These are phyloP conservation scores for Paramuricea clavata DNA, from an alignment of 92 coral and sea anemone genomes.

Conservation along the genomic window DNA sequence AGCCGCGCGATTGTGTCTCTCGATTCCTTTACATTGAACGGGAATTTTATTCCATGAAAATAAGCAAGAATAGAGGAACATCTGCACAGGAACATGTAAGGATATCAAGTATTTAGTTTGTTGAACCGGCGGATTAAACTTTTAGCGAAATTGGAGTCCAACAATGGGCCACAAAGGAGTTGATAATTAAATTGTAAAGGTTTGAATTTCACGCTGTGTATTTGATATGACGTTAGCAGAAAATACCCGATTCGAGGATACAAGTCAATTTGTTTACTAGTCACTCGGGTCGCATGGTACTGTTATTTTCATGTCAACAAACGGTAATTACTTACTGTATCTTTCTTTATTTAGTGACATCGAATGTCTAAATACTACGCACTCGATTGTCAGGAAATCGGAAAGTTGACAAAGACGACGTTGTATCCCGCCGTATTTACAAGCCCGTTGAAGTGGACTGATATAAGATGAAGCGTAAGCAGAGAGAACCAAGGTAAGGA, in stretches of 20 bases:
- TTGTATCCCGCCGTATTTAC: background rate
- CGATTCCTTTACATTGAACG: background rate
- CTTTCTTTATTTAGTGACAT: background rate
- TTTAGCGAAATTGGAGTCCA: background rate
- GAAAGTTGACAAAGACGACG: background rate
- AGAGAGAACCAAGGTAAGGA: background rate
- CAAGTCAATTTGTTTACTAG: background rate
- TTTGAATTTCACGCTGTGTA: background rate
- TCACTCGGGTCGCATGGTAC: background rate
- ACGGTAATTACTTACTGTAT: background rate
- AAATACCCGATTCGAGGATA: background rate
- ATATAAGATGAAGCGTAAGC: background rate
- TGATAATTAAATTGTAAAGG: conserved; percentile 1
- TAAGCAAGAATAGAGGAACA: conserved; percentile 71
- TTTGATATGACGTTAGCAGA: background rate
- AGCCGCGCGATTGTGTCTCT: background rate
- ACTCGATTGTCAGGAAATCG: background rate
- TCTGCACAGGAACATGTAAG: background rate
- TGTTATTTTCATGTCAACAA: background rate
- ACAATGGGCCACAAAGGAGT: background rate
- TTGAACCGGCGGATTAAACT: background rate
- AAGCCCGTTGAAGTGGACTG: background rate
- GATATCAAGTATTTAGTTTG: background rate
- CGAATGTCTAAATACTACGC: background rate
- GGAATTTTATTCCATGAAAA: conserved; percentile 31